Conservation (phyloP, 2,113 vertebrate genomes). For the human (Homo sapiens) region DNA sequence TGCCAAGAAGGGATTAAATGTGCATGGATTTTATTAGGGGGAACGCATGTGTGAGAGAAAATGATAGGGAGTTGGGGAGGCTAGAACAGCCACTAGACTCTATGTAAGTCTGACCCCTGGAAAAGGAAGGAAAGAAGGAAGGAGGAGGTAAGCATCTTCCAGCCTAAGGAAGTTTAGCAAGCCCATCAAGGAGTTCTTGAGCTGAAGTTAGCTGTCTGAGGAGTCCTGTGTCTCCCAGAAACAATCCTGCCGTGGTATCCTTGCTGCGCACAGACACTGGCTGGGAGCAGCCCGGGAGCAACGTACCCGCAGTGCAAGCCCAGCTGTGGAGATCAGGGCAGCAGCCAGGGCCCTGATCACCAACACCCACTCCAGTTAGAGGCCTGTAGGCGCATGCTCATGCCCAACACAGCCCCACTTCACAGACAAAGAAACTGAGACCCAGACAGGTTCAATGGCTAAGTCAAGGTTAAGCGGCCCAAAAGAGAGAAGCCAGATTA, state of each 20-base stretch:
- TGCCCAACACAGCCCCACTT: neutral
- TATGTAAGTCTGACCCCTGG: neutral
- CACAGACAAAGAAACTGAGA: neutral
- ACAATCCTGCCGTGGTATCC: fast-evolving
- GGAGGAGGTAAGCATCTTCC: fast-evolving
- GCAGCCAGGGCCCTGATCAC: fast-evolving
- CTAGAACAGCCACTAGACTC: neutral
- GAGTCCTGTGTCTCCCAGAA: neutral
- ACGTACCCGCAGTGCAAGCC: fast-evolving
- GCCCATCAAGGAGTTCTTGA: neutral
- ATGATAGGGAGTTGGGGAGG: neutral
- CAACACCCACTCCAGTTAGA: neutral
- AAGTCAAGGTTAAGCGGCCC: neutral
- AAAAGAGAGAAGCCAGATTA: neutral
- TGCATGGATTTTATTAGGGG: neutral
- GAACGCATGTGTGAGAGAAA: neutral
- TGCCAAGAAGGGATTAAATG: neutral
- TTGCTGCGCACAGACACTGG: fast-evolving
- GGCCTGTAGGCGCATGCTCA: fast-evolving
- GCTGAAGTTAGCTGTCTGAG: neutral
- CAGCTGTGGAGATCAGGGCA: neutral
- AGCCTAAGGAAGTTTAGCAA: neutral
- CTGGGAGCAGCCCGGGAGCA: neutral
- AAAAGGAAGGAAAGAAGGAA: neutral
- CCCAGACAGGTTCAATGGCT: neutral